Base-by-base conservation (phyloP, 2,888 invertebrate genomes). In the Ochropleura leucogaster region DNA sequence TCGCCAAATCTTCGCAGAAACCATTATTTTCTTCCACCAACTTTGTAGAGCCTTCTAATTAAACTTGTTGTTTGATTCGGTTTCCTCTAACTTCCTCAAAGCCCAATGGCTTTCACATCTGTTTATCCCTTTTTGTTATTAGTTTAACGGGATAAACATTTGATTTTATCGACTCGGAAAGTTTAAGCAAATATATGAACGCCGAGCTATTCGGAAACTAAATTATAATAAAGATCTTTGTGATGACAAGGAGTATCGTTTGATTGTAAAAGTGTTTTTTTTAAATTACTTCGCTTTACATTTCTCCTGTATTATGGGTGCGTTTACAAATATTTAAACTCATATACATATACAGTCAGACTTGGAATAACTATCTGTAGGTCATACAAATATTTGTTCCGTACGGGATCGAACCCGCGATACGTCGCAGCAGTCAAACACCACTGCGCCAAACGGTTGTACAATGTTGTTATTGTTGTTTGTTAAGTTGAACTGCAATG, bases 11-110 rank as follows among this genome's bases (percentile, higher is more conserved):
- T 80, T 80, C 49, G 20, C 12, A 30, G 53, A 46, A 65, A 74
- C 75, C 49, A 68, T 57, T 72, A 72, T 68, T 77, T 82, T 67
- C 57, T 62, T 72, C 60, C 14, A 14, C 60, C 30, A 66, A 68
- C 4, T 68, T 82, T 30, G 42, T n/a, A n/a, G 12, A 60, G 40
- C 40, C 57, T 62, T 42, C 46, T 83, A 79, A 83, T 83, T 79
- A 83, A 79, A 82, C 62, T 74, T 71, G 44, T 71, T 77, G 60
- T 72, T 77, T 57, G 47, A 78, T 64, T 65, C 47, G n/a, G 44
- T 74, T 69, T 74, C 16, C 49, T 20, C 60, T 51, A 60, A 60
- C 65, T 79, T 62, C 7, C 20, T 64, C 5, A 44, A 47, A 16
- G 44, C 46, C 49, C 44, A 60, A 40, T 64, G 62, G 40, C 49